Percentiles rank a stretch among this genome's conserved stretches.
phyloP scores from a whole-genome alignment of 2,888 invertebrate genomes.

The Limnephilus lunatus region DNA sequence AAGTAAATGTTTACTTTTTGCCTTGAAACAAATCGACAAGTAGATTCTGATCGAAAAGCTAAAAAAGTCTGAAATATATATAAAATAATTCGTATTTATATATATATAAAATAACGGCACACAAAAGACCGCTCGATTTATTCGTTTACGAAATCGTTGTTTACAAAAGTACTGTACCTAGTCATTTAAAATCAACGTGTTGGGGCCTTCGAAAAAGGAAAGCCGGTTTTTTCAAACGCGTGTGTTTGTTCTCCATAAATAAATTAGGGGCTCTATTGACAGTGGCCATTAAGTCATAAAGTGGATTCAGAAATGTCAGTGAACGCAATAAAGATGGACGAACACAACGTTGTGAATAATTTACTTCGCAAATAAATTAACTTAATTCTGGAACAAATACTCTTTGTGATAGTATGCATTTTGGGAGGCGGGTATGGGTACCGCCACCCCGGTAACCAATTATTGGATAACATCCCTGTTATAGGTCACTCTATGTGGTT shows the following conservation, averaged over 20 bases:
- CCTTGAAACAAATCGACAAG: neutral
- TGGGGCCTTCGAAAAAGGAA: neutral
- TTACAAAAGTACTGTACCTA: slow-evolving; percentile 28
- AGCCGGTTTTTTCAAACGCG: neutral
- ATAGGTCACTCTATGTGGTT: too few species aligned
- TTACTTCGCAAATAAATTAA: neutral
- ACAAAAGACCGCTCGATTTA: slow-evolving; percentile 22
- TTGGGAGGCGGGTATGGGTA: too few species aligned
- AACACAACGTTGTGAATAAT: neutral
- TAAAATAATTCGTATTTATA: too few species aligned
- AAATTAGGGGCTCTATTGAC: neutral
- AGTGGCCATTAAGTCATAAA: neutral
- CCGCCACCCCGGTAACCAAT: too few species aligned
- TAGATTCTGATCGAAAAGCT: slow-evolving; percentile 8
- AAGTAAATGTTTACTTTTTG: neutral
- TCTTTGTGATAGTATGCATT: too few species aligned
- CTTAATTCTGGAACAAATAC: too few species aligned
- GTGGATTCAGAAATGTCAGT: neutral
- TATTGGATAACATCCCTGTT: too few species aligned
- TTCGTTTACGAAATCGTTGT: slow-evolving; percentile 18
- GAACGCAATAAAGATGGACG: neutral
- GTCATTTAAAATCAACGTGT: slow-evolving; percentile 41
- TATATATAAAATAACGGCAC: neutral
- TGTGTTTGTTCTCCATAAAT: neutral
- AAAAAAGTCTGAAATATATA: slow-evolving; percentile 32